These are phyloP conservation scores for Heliconius hermathena DNA, from an alignment of 1,140 invertebrate species.

Conservation along the genomic window DNA sequence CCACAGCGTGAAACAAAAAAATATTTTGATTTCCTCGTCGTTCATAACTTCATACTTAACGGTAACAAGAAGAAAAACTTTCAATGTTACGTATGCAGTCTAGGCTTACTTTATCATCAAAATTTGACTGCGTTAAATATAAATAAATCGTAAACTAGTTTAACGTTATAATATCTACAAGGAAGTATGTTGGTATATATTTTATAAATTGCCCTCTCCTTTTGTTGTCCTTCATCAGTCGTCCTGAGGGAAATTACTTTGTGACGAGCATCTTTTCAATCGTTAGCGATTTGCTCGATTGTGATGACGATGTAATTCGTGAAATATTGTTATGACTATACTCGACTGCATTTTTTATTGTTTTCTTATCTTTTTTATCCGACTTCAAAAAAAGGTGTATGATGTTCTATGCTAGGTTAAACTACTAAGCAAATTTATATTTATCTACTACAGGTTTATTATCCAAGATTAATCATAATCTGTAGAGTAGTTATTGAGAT, in stretches of 20 bases:
- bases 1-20: too few relatives aligned
- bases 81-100: too few relatives aligned
- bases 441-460: too few relatives aligned
- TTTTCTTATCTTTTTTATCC: neutral
- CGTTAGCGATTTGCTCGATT: conserved; percentile 12
- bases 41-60: too few relatives aligned
- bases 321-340: neutral
- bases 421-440: too few relatives aligned
- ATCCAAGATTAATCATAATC: too few relatives aligned
- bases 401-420: neutral
- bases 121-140: too few relatives aligned
- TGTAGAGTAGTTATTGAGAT: too few relatives aligned
- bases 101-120: too few relatives aligned
- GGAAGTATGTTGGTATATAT: neutral
- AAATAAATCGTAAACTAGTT: too few relatives aligned
- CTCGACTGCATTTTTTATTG: neutral
- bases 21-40: too few relatives aligned
- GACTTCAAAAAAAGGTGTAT: neutral
- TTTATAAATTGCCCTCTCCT: neutral
- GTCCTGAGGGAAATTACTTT: conserved; percentile 16
- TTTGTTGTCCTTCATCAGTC: conserved; percentile 12
- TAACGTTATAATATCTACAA: neutral
- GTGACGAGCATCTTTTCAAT: conserved; percentile 23
- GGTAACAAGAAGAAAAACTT: too few relatives aligned
- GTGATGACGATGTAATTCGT: conserved; percentile 11